These are phyloP conservation scores for Agriopis aurantiaria DNA, from an alignment of 2,888 invertebrate genomes.

Conservation along the genomic window DNA sequence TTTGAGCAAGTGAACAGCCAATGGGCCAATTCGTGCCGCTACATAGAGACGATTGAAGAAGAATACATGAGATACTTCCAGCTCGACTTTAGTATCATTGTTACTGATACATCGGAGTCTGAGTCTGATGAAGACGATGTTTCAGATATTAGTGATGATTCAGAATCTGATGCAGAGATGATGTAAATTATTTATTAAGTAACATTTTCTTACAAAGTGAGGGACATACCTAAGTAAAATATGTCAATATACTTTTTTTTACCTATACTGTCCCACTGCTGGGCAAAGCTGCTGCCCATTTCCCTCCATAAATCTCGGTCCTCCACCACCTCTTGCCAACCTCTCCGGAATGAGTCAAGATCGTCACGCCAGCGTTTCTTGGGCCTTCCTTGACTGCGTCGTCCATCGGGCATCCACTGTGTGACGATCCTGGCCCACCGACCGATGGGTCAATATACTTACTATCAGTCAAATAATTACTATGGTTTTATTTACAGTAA, in stretches of 20 bases:
- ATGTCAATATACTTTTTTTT: not conserved
- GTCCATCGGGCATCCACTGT: no score
- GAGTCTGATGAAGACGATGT: not conserved
- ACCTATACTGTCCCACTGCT: no score
- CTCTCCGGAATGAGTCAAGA: no score
- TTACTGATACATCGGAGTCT: constrained; percentile 3
- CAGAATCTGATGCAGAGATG: not conserved
- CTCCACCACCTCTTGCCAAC: no score
- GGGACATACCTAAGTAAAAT: not conserved
- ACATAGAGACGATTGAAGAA: not conserved
- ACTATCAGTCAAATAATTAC: not conserved
- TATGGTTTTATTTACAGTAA: not conserved
- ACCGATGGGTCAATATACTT: not conserved
- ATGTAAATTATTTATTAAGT: not conserved
- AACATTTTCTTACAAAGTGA: not conserved
- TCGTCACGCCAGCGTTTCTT: no score
- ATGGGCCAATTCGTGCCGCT: constrained; percentile 1
- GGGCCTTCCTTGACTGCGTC: no score
- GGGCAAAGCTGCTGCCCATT: no score
- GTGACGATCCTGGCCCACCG: no score
- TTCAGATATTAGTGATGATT: not conserved
- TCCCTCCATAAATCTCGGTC: no score
- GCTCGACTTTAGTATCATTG: constrained; percentile 1
- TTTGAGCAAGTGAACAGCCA: not conserved
- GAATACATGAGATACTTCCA: constrained; percentile 4